Evolutionary conservation across 2,888 invertebrate species (phyloP), one percentile per base, ranked within the genome.

Genomic region (Ametastegia equiseti): DNA sequence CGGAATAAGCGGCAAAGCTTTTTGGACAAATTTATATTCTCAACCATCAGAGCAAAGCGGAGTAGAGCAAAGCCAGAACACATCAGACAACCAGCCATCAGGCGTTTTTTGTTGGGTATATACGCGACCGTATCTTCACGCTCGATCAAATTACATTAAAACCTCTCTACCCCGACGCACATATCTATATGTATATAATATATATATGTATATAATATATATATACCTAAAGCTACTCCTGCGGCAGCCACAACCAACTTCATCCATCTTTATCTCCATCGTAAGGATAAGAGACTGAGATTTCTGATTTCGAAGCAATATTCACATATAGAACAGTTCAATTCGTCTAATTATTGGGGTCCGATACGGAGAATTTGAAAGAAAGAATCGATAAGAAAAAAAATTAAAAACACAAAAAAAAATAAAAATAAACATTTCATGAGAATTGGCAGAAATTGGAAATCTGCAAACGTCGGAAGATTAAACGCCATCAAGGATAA

Each of bases 71-170:
- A 60, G 27, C 13, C 60, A 60, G 4, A 60, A 27, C 1, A 15
- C 30, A 47, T 13, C 11, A 13, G 27, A 13, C 19, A 19, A n/a
- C n/a, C 39, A 19, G 36, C 6, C 36, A 39, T 67, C 36, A 42
- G 67, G 67, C 23, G n/a, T 60, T 67, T 60, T 47, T 71, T 47
- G 45, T 47, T 30, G 47, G 45, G 47, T 23, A 71, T 71, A n/a
- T n/a, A 71, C 47, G 13, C 9, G n/a, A 47, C 45, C 27, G 71
- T 71, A 71, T 71, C 71, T 71, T 71, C 47, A 71, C 30, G 71
- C 47, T 45, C 27, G 13, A 71, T 71, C 45, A 71, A 71, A 71
- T 71, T 71, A 30, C 27, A 71, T 71, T 71, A 47, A 71, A 71
- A 71, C 47, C 27, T 30, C 19, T 63, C 27, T 71, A 11, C 27